Evolutionary conservation across 1,140 invertebrate species (phyloP).

Genomic region (Hestina assimilis): DNA sequence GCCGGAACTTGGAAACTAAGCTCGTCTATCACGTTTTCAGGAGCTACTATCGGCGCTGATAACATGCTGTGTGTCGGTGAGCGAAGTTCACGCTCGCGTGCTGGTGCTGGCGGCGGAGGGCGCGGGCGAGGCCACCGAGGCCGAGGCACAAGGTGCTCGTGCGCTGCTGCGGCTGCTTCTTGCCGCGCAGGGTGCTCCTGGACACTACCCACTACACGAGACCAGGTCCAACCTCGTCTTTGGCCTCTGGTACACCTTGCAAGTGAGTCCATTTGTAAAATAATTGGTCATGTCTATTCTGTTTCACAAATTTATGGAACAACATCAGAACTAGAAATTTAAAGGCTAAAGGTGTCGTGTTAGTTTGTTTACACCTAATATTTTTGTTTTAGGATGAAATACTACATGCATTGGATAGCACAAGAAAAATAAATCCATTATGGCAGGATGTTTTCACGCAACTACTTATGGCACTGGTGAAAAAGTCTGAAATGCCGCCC

Average conservation of each 20-base stretch:
- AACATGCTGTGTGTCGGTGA: constrained; percentile 64
- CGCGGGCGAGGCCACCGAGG: constrained; percentile 29
- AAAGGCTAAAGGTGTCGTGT: no score
- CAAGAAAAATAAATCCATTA: constrained; percentile 41
- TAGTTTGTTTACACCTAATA: not conserved
- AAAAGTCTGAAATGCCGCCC: constrained; percentile 59
- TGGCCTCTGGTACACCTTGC: constrained; percentile 94
- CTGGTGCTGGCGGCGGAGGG: constrained; percentile 63
- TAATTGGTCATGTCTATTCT: no score
- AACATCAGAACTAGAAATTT: no score
- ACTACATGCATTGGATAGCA: constrained; percentile 36
- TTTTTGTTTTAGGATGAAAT: constrained; percentile 54
- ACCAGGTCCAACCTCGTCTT: constrained; percentile 90
- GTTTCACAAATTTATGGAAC: no score
- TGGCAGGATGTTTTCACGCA: constrained; percentile 64
- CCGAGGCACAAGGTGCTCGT: constrained; percentile 1
- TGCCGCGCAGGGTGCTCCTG: constrained; percentile 87
- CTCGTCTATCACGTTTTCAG: no score
- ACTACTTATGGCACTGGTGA: constrained; percentile 52
- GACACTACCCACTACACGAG: constrained; percentile 91
- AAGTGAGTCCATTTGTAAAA: no score
- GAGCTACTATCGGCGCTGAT: constrained; percentile 67
- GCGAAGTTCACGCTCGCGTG: constrained; percentile 58
- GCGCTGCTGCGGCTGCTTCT: constrained; percentile 77
- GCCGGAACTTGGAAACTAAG: no score